Conservation (phyloP, 2,888 invertebrate species). For the Morpho achilles region DNA sequence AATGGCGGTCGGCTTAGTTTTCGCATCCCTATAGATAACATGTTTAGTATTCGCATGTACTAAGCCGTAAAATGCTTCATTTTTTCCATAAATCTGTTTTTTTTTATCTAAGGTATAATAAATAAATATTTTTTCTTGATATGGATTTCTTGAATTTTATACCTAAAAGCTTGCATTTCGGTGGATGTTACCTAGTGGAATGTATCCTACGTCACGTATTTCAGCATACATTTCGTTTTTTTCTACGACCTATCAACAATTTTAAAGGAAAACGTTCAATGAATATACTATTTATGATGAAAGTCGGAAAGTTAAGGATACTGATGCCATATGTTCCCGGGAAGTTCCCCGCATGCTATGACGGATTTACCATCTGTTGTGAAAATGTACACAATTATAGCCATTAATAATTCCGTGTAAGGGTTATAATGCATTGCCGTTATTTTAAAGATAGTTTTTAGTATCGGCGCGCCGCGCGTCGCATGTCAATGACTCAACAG, state of each 20-base stretch:
- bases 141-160: neutral
- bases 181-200: conserved; percentile 15
- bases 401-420: conserved; percentile 12
- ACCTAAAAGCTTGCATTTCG: conserved; percentile 4
- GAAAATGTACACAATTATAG: conserved; percentile 19
- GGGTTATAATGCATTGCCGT: conserved; percentile 25
- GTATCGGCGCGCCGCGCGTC: conserved; percentile 33
- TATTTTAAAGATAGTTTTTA: conserved; percentile 29
- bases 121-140: neutral
- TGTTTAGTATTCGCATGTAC: too few species aligned
- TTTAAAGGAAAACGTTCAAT: conserved; percentile 25
- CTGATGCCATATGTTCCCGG: conserved; percentile 30
- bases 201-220: conserved; percentile 13
- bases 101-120: too few species aligned
- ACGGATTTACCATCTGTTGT: conserved; percentile 28
- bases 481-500: conserved; percentile 40
- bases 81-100: too few species aligned
- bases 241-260: conserved; percentile 13
- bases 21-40: too few species aligned
- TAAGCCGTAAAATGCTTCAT: too few species aligned
- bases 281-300: conserved; percentile 14
- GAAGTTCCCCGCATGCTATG: conserved; percentile 29
- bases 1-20: too few species aligned
- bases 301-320: conserved; percentile 17
- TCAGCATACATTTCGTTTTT: conserved; percentile 25